Evolutionary conservation across 2,113 vertebrate genomes (phyloP).

Genomic region (Catharus bicknelli): DNA sequence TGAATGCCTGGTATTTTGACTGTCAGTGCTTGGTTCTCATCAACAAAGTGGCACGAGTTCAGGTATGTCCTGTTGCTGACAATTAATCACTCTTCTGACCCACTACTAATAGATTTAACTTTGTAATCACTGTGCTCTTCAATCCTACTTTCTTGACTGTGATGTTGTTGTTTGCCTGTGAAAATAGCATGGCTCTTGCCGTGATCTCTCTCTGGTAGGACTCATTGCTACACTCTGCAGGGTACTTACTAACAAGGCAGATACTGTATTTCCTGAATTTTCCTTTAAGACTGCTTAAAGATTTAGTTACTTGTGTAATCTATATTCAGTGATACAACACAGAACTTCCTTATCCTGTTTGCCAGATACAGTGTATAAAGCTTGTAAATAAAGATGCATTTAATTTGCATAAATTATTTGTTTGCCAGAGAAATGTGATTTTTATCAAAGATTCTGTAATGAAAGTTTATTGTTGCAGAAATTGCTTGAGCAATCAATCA

Average conservation of each 20-base stretch:
- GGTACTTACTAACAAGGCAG: background rate
- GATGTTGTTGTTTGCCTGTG: background rate
- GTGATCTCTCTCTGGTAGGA: background rate
- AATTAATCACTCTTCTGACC: slow-evolving; percentile 7
- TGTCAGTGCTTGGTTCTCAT: background rate
- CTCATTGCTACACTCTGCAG: background rate
- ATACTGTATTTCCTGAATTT: background rate
- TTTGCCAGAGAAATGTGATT: slow-evolving; percentile 3
- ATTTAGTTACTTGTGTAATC: background rate
- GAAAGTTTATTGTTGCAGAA: slow-evolving; percentile 4
- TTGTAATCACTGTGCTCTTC: background rate
- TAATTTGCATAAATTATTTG: slow-evolving; percentile 30
- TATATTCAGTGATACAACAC: background rate
- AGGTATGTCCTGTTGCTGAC: background rate
- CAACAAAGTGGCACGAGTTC: background rate
- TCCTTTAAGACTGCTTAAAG: background rate
- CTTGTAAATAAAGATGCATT: slow-evolving; percentile 8
- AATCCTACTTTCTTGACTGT: background rate
- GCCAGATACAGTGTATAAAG: background rate
- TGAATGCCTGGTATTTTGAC: background rate
- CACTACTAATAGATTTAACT: background rate
- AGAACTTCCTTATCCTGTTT: background rate
- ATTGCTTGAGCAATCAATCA: background rate
- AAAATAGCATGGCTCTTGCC: background rate
- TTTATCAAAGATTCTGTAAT: slow-evolving; percentile 14